A percentile compares a stretch with the other conserved stretches of the same genome.
phyloP scores from a whole-genome alignment of 2,888 invertebrate species.

The Brachyptera putata region DNA sequence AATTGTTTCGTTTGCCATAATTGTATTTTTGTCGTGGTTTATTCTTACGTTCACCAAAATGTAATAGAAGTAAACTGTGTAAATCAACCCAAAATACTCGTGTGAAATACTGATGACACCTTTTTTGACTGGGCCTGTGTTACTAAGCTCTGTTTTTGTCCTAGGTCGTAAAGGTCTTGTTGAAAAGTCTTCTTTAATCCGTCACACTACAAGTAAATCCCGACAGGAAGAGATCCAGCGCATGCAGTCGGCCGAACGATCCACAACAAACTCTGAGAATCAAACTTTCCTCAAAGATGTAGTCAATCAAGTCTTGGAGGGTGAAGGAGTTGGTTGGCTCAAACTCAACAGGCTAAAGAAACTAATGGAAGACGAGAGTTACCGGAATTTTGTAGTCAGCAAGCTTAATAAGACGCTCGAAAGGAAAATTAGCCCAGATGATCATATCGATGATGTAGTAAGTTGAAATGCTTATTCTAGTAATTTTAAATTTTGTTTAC shows the following conservation, averaged over 20 bases:
- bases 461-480: constrained; percentile 42
- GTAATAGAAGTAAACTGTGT: too few species aligned
- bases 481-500: background rate
- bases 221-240: constrained; percentile 64
- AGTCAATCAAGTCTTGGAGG: constrained; percentile 76
- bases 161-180: constrained; percentile 68
- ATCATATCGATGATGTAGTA: constrained; percentile 97
- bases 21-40: too few species aligned
- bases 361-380: constrained; percentile 98
- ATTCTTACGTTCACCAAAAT: too few species aligned
- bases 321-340: constrained; percentile 95
- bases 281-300: constrained; percentile 92
- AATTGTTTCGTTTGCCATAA: too few species aligned
- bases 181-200: constrained; percentile 84
- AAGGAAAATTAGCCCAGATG: constrained; percentile 88
- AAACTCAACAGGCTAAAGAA: constrained; percentile 89
- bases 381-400: constrained; percentile 91
- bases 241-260: constrained; percentile 63
- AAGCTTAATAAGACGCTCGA: constrained; percentile 92
- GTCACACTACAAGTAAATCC: constrained; percentile 67
- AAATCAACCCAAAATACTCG: too few species aligned
- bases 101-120: too few species aligned
- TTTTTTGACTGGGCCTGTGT: too few species aligned
- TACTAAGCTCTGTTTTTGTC: constrained; percentile 11
- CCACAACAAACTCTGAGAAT: constrained; percentile 81